Base-by-base conservation (phyloP, 23 tunicate genomes). In the Ciona savignyi region DNA sequence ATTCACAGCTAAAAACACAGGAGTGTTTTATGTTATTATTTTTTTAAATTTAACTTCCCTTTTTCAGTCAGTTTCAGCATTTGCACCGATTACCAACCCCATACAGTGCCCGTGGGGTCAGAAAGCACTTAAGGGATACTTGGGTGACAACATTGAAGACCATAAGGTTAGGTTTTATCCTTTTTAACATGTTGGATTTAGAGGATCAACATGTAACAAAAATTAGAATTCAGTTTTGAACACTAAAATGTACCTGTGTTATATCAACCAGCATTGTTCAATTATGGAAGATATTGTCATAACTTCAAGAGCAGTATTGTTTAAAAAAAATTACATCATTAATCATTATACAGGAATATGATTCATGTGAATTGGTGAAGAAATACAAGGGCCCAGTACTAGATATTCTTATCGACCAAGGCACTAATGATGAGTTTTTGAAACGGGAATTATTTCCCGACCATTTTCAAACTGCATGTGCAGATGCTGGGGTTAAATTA, bases 41-140 rank as follows among this genome's bases (percentile, higher is more conserved):
- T 73, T 4, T n/a, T n/a, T n/a, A n/a, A n/a, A n/a, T n/a, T n/a
- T n/a, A n/a, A n/a, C n/a, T n/a, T n/a, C n/a, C n/a, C n/a, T n/a
- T 69, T 68, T 65, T 21, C 64, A 78, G 77, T 87, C 95, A 3
- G 93, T 87, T 6, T 86, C 95, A 9, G 99, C 99, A 27, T 94
- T 94, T 66, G 74, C 99, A 20, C 99, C 99, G 22, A 94, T 94
- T 56, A 70, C 74, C 27, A 87, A 87, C 30, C 99, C 99, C 3
- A 64, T 79, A 3, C 88, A 94, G 20, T 87, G 94, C 74, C 84
- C 84, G 6, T 94, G 99, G 99, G 99, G 99, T 11, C 83, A 82
- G 28, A 94, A 94, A 75, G 99, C 99, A 11, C 75, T 94, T 33
- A 60, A 42, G 21, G 99, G 99, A 1, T 94, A 94, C 60, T 60